Percentiles rank a stretch among this genome's conserved stretches.
Conservation (phyloP, 2,113 vertebrate species). For the Cacatua alba region DNA sequence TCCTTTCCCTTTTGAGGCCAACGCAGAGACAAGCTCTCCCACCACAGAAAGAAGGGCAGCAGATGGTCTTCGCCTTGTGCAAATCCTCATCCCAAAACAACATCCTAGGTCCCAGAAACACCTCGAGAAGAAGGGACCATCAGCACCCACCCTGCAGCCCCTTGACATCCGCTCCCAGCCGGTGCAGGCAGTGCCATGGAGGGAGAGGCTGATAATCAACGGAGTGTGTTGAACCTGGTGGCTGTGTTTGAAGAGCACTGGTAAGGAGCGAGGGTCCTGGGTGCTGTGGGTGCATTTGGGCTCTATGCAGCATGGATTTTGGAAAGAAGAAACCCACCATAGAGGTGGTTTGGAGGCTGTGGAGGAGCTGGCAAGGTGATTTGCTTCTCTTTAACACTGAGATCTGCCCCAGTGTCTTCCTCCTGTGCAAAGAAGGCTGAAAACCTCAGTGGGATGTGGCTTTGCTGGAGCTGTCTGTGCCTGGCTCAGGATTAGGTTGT, state of each 20-base stretch:
- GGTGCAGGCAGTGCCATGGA: not conserved
- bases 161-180: not conserved
- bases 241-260: slow-evolving; percentile 62
- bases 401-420: not conserved
- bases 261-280: slow-evolving; percentile 34
- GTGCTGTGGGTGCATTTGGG: not conserved
- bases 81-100: not conserved
- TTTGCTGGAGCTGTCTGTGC: not conserved
- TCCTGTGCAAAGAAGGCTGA: not conserved
- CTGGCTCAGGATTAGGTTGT: not conserved
- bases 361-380: not conserved
- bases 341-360: not conserved
- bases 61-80: not conserved
- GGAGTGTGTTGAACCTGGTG: slow-evolving; percentile 29
- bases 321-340: not conserved
- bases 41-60: not conserved
- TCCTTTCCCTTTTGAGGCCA: not conserved
- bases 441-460: not conserved
- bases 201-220: not conserved
- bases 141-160: not conserved
- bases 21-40: not conserved
- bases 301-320: not conserved
- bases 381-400: accelerated
- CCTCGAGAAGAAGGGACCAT: not conserved
- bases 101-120: not conserved